A percentile compares a stretch with the other conserved stretches of the same genome.
Evolutionary conservation across 2,888 invertebrate species (phyloP).

Genomic region (Plebejus melissa): DNA sequence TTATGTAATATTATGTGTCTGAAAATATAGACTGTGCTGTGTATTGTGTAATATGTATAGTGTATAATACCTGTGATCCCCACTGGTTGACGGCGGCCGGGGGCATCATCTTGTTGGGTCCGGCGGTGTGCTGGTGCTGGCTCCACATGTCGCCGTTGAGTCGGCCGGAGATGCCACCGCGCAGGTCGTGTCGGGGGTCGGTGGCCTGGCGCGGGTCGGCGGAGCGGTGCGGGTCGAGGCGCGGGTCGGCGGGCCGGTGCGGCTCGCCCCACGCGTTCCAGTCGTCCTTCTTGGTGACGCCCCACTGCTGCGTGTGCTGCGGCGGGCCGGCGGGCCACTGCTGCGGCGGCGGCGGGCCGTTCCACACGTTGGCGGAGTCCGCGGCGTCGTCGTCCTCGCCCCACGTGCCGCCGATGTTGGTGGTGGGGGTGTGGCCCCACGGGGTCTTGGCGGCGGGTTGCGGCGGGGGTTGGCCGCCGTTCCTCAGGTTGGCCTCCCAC

Average conservation of each 20-base stretch:
- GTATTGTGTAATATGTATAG: conserved; percentile 9
- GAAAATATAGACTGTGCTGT: neutral
- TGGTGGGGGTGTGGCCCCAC: conserved; percentile 95
- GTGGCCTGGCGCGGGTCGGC: conserved; percentile 68
- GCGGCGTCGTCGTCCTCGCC: conserved; percentile 93
- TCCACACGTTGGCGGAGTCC: conserved; percentile 93
- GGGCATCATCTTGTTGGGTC: conserved; percentile 73
- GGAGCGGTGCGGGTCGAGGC: conserved; percentile 65
- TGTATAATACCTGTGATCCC: conserved; percentile 65
- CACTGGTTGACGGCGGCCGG: conserved; percentile 79
- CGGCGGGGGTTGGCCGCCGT: conserved; percentile 92
- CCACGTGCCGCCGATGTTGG: conserved; percentile 96
- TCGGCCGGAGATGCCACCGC: conserved; percentile 88
- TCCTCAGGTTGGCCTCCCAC: conserved; percentile 94
- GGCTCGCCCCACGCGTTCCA: conserved; percentile 77
- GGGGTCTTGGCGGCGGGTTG: conserved; percentile 91
- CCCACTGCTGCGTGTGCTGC: conserved; percentile 77
- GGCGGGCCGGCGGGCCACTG: conserved; percentile 82
- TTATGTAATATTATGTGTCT: neutral
- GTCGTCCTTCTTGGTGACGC: conserved; percentile 73
- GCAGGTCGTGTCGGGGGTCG: conserved; percentile 72
- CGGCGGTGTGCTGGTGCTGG: conserved; percentile 73
- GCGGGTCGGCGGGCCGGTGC: conserved; percentile 62
- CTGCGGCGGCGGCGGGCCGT: conserved; percentile 84
- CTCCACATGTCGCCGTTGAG: conserved; percentile 93